Base-by-base conservation (phyloP, 2,113 vertebrate genomes). In the Tenebrosternarchus preto region DNA sequence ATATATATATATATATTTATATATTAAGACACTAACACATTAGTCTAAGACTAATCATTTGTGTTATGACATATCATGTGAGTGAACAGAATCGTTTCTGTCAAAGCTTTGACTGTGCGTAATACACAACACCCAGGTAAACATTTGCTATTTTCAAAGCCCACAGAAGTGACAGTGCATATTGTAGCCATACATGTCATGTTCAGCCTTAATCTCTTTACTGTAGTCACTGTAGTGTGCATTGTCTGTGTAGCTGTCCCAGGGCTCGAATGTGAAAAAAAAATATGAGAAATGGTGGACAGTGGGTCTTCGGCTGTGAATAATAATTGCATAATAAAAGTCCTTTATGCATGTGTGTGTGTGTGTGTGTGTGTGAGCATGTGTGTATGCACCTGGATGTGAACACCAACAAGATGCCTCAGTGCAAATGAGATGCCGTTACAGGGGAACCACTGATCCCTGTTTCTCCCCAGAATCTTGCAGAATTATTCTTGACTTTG, bases 261-360 rank as follows among this genome's bases (percentile, higher is more conserved):
- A 64, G 55, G 60, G 67, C 76, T 66, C 29, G 63, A 59, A 80
- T 79, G 72, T 82, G 79, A 86, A 80, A 69, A 86, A 80, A 69
- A 82, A 55, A 77, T 83, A 71, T 57, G 66, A 72, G 72, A 78
- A 72, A 72, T 82, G 39, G 27, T 59, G 77, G 69, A 56, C 53
- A 25, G 70, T 56, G 20, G 53, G 46, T 63, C 76, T 64, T 46
- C 86, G 69, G 22, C 33, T 69, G 68, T 60, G 36, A 77, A 57
- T 59, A 76, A 71, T 33, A 69, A 81, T 80, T 43, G 76, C 64
- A 61, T n/a, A n/a, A n/a, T n/a, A n/a, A n/a, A 43, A 74, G 17
- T 59, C 66, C 19, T 8, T 15, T 39, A 59, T 43, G 71, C 59
- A 24, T 66, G 39, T 55, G 25, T 75, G 33, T 71, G 53, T 60